A percentile compares a stretch with the other conserved stretches of the same genome.
Evolutionary conservation across 2,888 invertebrate genomes (phyloP).

Genomic region (Oxystoma pomonae): DNA sequence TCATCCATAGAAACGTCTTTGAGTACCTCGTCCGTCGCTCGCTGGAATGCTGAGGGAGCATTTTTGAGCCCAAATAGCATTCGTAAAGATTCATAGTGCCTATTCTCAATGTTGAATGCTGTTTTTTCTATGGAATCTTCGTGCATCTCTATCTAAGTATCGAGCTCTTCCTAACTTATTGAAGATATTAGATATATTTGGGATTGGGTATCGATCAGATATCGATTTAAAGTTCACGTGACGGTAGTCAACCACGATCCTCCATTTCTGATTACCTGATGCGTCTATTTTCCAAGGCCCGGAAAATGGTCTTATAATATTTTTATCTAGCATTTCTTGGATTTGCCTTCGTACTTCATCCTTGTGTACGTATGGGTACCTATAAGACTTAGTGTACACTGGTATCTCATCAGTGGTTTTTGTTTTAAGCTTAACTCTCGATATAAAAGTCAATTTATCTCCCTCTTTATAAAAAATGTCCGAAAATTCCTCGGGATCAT

Average conservation of each 20-base stretch:
- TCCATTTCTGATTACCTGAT: slow-evolving; percentile 25
- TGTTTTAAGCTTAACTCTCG: slow-evolving; percentile 20
- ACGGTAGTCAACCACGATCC: slow-evolving; percentile 23
- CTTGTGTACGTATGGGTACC: slow-evolving; percentile 31
- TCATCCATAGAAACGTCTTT: slow-evolving; percentile 14
- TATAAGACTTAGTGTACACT: slow-evolving; percentile 24
- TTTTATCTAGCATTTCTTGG: slow-evolving; percentile 22
- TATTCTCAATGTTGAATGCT: slow-evolving; percentile 21
- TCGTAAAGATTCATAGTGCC: slow-evolving; percentile 23
- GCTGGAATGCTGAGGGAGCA: slow-evolving; percentile 29
- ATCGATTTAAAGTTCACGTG: slow-evolving; percentile 22
- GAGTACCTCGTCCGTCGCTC: slow-evolving; percentile 28
- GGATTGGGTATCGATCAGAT: slow-evolving; percentile 23
- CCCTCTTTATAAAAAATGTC: no score
- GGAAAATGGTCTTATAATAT: slow-evolving; percentile 20
- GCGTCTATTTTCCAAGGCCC: slow-evolving; percentile 26
- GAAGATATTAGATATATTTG: slow-evolving; percentile 23
- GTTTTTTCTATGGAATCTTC: slow-evolving; percentile 19
- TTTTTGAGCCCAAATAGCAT: slow-evolving; percentile 34
- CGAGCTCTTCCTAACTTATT: slow-evolving; percentile 20
- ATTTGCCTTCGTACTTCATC: slow-evolving; percentile 30
- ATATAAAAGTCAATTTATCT: no score
- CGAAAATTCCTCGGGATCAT: no score
- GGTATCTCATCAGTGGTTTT: slow-evolving; percentile 20
- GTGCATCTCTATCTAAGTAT: slow-evolving; percentile 26